A percentile compares a stretch with the other conserved stretches of the same genome.
Conservation (phyloP, 2,797 vertebrate genomes). For the Hemitrygon akajei region DNA sequence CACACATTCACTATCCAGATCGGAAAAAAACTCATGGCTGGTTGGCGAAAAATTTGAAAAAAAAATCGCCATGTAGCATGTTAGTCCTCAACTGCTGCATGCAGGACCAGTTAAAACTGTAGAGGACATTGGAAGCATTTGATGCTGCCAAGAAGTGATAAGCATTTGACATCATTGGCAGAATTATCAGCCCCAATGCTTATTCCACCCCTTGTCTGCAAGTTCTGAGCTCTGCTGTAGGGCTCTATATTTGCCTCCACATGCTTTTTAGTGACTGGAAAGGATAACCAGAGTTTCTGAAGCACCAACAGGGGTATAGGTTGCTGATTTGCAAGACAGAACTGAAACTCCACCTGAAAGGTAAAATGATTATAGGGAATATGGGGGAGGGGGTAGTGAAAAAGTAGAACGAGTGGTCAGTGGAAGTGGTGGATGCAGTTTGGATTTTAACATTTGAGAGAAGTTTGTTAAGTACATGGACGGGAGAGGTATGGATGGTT, state of each 20-base stretch:
- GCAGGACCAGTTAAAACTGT: not conserved
- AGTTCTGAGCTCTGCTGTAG: not conserved
- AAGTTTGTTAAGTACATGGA: too few relatives aligned
- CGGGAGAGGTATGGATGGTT: too few relatives aligned
- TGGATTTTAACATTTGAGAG: too few relatives aligned
- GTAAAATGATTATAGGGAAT: too few relatives aligned
- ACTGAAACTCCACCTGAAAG: not conserved
- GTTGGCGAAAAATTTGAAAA: not conserved
- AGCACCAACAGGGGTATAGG: not conserved
- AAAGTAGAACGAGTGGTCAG: too few relatives aligned
- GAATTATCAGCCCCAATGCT: not conserved
- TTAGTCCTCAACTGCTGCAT: not conserved
- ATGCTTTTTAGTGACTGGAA: too few relatives aligned
- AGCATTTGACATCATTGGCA: not conserved
- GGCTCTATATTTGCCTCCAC: not conserved
- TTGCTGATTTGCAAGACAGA: not conserved
- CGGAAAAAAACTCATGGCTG: not conserved
- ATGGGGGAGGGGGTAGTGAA: too few relatives aligned
- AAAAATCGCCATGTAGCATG: not conserved
- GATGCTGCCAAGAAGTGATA: not conserved
- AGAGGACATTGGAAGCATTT: not conserved
- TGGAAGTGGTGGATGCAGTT: too few relatives aligned
- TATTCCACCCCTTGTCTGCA: not conserved
- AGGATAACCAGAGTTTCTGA: not conserved
- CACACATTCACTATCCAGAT: not conserved